Percentiles rank a stretch among this genome's conserved stretches.
Evolutionary conservation across 2,113 vertebrate genomes (phyloP).

Genomic region (Holacanthus passer): DNA sequence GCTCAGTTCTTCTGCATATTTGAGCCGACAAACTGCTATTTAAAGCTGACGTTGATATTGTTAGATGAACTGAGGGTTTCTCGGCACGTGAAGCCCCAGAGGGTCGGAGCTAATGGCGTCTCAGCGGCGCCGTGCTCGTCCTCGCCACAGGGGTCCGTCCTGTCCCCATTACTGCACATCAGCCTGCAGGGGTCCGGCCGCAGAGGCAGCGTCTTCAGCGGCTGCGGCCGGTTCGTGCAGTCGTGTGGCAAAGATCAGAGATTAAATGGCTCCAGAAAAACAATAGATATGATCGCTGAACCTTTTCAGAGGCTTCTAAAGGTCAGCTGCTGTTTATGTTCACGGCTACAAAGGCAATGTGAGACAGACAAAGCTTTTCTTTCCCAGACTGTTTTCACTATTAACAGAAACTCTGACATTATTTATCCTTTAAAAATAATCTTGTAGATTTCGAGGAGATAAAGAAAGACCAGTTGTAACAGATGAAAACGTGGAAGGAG

Average conservation of each 20-base stretch:
- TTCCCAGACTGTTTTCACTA: background rate
- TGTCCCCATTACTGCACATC: conserved; percentile 45
- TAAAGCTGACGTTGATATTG: conserved; percentile 13
- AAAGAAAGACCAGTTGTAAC: too few relatives aligned
- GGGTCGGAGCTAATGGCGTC: conserved; percentile 53
- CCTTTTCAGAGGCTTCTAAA: background rate
- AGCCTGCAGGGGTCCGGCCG: background rate
- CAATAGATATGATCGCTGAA: background rate
- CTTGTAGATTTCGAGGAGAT: background rate
- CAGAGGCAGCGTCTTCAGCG: background rate
- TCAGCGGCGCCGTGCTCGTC: conserved; percentile 2
- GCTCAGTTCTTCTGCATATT: background rate
- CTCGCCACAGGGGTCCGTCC: conserved; percentile 33
- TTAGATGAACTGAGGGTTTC: conserved; percentile 12
- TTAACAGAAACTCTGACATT: background rate
- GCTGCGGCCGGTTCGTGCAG: background rate
- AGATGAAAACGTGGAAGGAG: too few relatives aligned
- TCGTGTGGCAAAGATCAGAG: background rate
- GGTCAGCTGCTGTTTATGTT: background rate
- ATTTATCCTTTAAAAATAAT: background rate
- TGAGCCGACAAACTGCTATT: conserved; percentile 4
- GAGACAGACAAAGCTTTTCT: background rate
- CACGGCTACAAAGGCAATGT: background rate
- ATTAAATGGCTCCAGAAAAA: conserved; percentile 14
- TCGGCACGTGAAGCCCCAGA: conserved; percentile 15